Base-by-base conservation (phyloP, 1,140 invertebrate species). In the Uloborus diversus region DNA sequence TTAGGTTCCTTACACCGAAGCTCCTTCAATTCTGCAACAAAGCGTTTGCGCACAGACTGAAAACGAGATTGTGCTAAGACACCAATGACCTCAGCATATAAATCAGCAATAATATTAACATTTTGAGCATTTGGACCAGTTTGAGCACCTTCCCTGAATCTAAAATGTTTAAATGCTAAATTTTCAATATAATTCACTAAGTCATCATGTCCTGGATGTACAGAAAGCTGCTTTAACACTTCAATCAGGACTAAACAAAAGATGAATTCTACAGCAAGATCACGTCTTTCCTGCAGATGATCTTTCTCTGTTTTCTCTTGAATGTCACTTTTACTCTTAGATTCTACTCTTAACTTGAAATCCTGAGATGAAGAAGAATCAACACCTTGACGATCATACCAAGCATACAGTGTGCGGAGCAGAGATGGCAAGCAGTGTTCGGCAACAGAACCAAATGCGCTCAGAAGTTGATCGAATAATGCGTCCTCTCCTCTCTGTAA, bases 181-280 rank as follows among this genome's bases (percentile, higher is more conserved):
- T 95, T 96, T 88, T 99, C 96, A 84, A 99, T 97, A 86, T 97
- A 93, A 47, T 91, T 92, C 25, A 99, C 93, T 25, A 99, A 88
- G 89, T 99, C 95, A 86, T 99, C 96, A 86, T 99, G 97, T 0
- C 97, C 97, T 11, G 98, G 98, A 89, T 99, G 97, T 86, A 98
- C 97, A 3, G 95, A 93, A 81, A 99, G 88, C 86, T 98, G 96
- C 81, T 94, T 93, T 11, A 99, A 88, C 65, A 99, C 94, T 90
- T 99, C 97, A 82, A 99, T 98, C 3, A 99, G 88, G 4, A 97
- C 95, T 75, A 99, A 88, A 86, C 98, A 99, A 87, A 99, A 98
- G 59, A 99, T 93, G 89, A 99, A 99, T 88, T 99, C 97, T 0
- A 99, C 95, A 1, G 96, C 96, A 14, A 99, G 89, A 86, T 97